These are phyloP conservation scores for Pangasius krempfi DNA, from an alignment of 2,797 vertebrate species.

Conservation along the genomic window DNA sequence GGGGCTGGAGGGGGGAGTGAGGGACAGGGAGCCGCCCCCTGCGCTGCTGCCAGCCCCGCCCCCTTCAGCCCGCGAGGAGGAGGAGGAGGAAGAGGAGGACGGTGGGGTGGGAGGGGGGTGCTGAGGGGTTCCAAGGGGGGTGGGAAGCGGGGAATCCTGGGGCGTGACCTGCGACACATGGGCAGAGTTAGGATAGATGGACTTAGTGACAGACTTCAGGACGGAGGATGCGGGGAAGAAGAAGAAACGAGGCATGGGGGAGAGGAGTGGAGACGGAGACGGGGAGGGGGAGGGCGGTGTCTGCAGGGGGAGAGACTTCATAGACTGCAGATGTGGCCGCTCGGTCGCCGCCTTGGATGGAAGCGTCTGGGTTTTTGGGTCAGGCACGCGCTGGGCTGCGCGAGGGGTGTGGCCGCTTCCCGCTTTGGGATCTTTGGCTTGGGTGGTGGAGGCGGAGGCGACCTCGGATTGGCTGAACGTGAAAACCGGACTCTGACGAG, in stretches of 20 bases:
- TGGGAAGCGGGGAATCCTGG: conserved; percentile 85
- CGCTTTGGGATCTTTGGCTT: conserved; percentile 77
- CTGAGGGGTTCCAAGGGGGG: conserved; percentile 87
- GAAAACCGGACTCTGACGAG: conserved; percentile 84
- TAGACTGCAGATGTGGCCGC: conserved; percentile 81
- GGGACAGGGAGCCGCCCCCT: conserved; percentile 76
- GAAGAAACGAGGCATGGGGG: conserved; percentile 79
- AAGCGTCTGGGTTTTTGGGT: conserved; percentile 90
- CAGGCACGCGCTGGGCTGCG: conserved; percentile 65
- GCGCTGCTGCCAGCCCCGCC: conserved; percentile 67
- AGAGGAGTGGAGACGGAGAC: conserved; percentile 76
- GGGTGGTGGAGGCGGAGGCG: conserved; percentile 68
- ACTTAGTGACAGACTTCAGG: conserved; percentile 81
- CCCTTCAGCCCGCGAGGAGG: conserved; percentile 79
- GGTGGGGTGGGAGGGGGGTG: conserved; percentile 81
- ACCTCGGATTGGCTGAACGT: conserved; percentile 86
- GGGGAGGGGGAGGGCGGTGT: conserved; percentile 77
- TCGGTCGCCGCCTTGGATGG: conserved; percentile 83
- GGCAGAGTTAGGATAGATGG: conserved; percentile 75
- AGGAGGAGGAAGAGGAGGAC: conserved; percentile 87
- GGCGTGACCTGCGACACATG: conserved; percentile 86
- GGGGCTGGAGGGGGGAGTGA: conserved; percentile 87
- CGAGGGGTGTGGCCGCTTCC: conserved; percentile 69
- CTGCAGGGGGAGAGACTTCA: conserved; percentile 84
- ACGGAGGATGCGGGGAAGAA: conserved; percentile 80